Evolutionary conservation across 2,113 vertebrate genomes (phyloP).

Genomic region (Osmerus eperlanus): DNA sequence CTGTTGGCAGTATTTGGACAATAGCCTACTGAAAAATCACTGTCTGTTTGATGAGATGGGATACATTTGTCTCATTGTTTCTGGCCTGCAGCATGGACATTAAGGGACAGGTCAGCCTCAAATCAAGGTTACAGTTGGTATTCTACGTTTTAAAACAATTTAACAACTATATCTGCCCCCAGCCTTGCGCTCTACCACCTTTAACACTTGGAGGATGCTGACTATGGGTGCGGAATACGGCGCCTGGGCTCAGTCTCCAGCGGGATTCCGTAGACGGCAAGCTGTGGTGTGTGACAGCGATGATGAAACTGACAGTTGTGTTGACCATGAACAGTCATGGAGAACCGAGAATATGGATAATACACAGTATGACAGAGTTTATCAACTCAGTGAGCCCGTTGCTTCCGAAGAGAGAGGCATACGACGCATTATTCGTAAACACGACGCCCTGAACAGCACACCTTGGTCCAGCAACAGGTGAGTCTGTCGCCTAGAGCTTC

Average conservation of each 20-base stretch:
- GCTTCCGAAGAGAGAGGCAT: conserved; percentile 13
- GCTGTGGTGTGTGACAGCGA: not conserved
- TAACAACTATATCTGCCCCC: not conserved
- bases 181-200: conserved; percentile 63
- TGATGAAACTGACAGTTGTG: not conserved
- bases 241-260: conserved; percentile 59
- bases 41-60: not conserved
- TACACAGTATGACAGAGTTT: conserved; percentile 33
- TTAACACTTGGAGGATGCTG: conserved; percentile 71
- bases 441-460: conserved; percentile 42
- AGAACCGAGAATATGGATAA: not conserved
- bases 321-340: conserved; percentile 14
- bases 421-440: conserved; percentile 41
- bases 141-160: too few species aligned
- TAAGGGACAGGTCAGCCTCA: too few species aligned
- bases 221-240: conserved; percentile 68
- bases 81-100: too few species aligned
- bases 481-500: conserved; percentile 11
- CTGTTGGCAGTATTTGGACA: not conserved
- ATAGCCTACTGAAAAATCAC: not conserved
- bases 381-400: conserved; percentile 33
- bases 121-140: too few species aligned
- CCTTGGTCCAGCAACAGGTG: conserved; percentile 47
- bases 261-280: not conserved
- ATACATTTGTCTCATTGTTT: not conserved